A percentile compares a stretch with the other conserved stretches of the same genome.
phyloP scores from a whole-genome alignment of 2,888 invertebrate species.

The Harmothoe impar region DNA sequence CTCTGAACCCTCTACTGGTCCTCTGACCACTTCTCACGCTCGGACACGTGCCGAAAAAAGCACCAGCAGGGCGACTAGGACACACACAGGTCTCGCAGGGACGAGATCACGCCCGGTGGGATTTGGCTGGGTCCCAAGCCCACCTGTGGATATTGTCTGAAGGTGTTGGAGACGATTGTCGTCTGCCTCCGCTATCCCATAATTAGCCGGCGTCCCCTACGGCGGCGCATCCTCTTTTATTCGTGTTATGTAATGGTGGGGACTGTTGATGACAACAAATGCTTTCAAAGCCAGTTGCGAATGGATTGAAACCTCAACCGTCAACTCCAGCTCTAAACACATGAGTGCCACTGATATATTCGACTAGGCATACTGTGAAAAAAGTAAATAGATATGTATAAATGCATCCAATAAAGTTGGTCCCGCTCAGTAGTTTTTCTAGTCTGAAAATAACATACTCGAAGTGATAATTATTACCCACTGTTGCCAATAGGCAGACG shows the following conservation, averaged over 20 bases:
- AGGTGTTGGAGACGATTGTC: conserved; percentile 21
- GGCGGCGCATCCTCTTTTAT: conserved; percentile 38
- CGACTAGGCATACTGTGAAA: too few relatives aligned
- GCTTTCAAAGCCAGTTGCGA: conserved; percentile 16
- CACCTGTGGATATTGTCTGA: conserved; percentile 39
- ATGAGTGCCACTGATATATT: too few relatives aligned
- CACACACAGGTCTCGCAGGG: neutral
- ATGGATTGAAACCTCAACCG: conserved; percentile 22
- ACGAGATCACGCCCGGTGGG: neutral
- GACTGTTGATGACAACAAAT: conserved; percentile 37
- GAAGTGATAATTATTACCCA: too few relatives aligned
- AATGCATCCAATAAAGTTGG: too few relatives aligned
- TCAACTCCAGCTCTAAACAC: neutral
- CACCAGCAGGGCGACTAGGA: neutral
- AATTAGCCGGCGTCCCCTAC: neutral
- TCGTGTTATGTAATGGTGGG: neutral
- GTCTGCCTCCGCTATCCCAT: conserved; percentile 12
- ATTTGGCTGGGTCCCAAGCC: conserved; percentile 18
- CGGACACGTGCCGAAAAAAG: conserved; percentile 33
- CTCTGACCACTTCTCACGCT: neutral
- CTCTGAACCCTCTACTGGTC: neutral
- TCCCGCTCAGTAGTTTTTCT: too few relatives aligned
- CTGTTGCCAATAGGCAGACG: too few relatives aligned
- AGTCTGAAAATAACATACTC: too few relatives aligned
- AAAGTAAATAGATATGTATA: too few relatives aligned